These are phyloP conservation scores for Phenganax marumi DNA, from an alignment of 92 coral and sea anemone genomes.

Conservation along the genomic window DNA sequence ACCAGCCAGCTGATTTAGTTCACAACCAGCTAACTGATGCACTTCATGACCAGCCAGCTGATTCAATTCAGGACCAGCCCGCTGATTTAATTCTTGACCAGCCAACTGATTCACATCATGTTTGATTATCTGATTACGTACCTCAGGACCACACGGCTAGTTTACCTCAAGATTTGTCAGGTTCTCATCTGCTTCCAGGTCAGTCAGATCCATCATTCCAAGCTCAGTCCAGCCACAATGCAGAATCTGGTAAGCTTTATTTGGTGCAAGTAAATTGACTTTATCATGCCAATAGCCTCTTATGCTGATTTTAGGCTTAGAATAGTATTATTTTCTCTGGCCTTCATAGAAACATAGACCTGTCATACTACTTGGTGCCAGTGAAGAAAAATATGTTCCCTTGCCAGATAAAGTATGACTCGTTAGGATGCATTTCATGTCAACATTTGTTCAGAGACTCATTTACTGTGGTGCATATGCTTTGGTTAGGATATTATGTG, in stretches of 20 bases:
- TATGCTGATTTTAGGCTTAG: not conserved
- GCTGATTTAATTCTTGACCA: not conserved
- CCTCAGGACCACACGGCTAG: not conserved
- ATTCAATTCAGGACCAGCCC: not conserved
- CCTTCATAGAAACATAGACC: too few relatives aligned
- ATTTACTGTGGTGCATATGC: too few relatives aligned
- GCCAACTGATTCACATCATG: not conserved
- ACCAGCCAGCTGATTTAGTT: not conserved
- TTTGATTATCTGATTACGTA: not conserved
- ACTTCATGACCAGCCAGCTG: not conserved
- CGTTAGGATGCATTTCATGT: too few relatives aligned
- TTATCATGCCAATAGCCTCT: not conserved
- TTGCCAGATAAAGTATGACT: too few relatives aligned
- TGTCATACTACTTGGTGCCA: too few relatives aligned
- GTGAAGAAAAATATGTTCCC: too few relatives aligned
- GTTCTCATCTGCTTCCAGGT: conserved; percentile 2
- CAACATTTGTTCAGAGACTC: too few relatives aligned
- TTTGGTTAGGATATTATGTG: too few relatives aligned
- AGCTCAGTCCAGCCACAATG: not conserved
- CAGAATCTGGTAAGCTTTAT: conserved; percentile 5
- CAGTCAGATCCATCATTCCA: not conserved
- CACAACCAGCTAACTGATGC: not conserved
- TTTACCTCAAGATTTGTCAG: conserved; percentile 10
- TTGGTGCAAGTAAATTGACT: not conserved
- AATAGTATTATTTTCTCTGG: not conserved